phyloP scores from a whole-genome alignment of 2,113 vertebrate genomes.

The Baryphthengus martii region DNA sequence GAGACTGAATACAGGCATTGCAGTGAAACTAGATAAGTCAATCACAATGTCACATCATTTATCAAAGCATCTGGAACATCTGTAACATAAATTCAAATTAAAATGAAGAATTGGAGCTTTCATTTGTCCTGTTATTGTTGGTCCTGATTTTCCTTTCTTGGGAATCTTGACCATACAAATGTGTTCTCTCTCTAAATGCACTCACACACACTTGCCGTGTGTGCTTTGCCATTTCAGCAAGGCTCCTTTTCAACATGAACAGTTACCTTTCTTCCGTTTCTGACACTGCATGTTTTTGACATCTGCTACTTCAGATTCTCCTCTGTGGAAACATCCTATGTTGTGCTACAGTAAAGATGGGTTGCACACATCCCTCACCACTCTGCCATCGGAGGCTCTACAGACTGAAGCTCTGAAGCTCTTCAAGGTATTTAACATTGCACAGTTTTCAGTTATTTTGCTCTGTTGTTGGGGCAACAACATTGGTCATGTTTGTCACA shows the following conservation, averaged over 20 bases:
- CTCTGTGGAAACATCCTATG: slow-evolving; percentile 81
- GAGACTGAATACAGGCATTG: not conserved
- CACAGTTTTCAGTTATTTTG: not conserved
- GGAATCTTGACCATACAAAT: not conserved
- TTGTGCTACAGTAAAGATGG: slow-evolving; percentile 87
- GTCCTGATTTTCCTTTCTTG: not conserved
- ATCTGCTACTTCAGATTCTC: slow-evolving; percentile 73
- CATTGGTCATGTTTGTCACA: not conserved
- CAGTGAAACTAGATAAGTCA: not conserved
- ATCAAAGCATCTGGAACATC: not conserved
- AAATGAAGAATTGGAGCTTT: not conserved
- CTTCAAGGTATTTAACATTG: slow-evolving; percentile 79
- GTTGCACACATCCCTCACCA: slow-evolving; percentile 82
- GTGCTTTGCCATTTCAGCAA: not conserved
- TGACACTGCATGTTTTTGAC: slow-evolving; percentile 6
- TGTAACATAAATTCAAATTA: not conserved
- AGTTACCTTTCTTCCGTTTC: not conserved
- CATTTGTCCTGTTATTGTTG: not conserved
- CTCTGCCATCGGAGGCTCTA: slow-evolving; percentile 85
- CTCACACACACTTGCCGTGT: not conserved
- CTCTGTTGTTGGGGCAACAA: not conserved
- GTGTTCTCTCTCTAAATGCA: not conserved
- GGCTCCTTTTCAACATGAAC: not conserved
- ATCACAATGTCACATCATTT: not conserved
- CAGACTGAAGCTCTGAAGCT: slow-evolving; percentile 91